These are phyloP conservation scores for Castor canadensis DNA, from an alignment of 2,113 vertebrate species.

Conservation along the genomic window DNA sequence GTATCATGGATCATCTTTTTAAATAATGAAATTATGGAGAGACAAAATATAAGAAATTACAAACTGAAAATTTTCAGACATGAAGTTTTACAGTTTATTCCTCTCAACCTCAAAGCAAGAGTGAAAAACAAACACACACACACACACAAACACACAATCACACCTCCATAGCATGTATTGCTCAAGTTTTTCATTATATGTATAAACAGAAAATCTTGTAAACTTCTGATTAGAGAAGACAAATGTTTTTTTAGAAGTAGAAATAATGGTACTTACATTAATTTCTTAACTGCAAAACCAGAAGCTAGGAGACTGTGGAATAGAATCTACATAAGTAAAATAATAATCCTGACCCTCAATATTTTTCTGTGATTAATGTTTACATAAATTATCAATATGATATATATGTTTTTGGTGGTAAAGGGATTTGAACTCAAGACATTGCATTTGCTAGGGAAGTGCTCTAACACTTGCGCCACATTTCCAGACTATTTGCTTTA, in stretches of 20 bases:
- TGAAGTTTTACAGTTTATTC: neutral
- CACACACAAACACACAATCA: neutral
- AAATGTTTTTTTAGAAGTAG: neutral
- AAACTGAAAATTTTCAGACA: neutral
- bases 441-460: no score
- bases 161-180: neutral
- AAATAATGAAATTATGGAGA: neutral
- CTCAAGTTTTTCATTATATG: neutral
- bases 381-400: neutral
- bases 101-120: neutral
- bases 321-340: neutral
- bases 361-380: neutral
- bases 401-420: no score
- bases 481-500: no score
- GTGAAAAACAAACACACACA: no score
- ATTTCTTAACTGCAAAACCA: neutral
- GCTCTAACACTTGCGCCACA: no score
- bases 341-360: neutral
- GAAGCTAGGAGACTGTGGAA: neutral
- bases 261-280: neutral
- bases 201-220: neutral
- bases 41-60: neutral
- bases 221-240: neutral
- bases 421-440: no score
- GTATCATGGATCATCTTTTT: neutral